phyloP scores from a whole-genome alignment of 2,888 invertebrate genomes.

The Rhingia rostrata region DNA sequence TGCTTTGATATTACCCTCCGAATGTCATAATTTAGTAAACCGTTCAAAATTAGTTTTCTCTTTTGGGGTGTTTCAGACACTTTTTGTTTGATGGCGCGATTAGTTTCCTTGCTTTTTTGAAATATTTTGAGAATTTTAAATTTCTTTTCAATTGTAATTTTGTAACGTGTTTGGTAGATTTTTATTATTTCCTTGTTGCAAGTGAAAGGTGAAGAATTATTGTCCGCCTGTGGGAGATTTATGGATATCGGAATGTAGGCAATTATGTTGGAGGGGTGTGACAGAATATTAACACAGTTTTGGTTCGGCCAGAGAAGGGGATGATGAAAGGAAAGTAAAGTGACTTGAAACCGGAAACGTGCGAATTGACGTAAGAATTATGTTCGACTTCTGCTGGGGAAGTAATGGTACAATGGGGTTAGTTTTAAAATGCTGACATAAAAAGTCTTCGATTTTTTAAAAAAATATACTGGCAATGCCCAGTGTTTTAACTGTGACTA shows the following conservation, averaged over 20 bases:
- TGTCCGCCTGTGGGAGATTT: conserved; percentile 65
- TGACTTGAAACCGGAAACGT: too few relatives aligned
- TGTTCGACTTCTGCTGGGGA: too few relatives aligned
- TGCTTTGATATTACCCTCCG: conserved; percentile 69
- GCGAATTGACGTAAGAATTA: too few relatives aligned
- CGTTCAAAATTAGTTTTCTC: conserved; percentile 45
- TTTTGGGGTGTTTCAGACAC: conserved; percentile 54
- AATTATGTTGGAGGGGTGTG: conserved; percentile 41
- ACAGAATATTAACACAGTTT: conserved; percentile 44
- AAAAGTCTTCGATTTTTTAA: too few relatives aligned
- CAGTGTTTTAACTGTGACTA: too few relatives aligned
- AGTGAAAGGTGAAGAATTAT: conserved; percentile 68
- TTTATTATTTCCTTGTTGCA: conserved; percentile 19
- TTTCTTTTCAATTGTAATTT: conserved; percentile 59
- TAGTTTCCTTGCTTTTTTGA: conserved; percentile 42
- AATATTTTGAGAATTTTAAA: conserved; percentile 45
- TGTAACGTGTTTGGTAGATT: conserved; percentile 30
- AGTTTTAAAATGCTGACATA: too few relatives aligned
- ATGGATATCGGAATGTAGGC: conserved; percentile 35
- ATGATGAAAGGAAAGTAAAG: not conserved
- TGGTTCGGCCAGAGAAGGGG: too few relatives aligned
- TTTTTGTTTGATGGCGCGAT: conserved; percentile 50
- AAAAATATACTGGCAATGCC: too few relatives aligned
- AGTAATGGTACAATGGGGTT: too few relatives aligned
- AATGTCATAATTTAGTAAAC: conserved; percentile 67